phyloP scores from a whole-genome alignment of 2,888 invertebrate species.

The Villa cingulata region DNA sequence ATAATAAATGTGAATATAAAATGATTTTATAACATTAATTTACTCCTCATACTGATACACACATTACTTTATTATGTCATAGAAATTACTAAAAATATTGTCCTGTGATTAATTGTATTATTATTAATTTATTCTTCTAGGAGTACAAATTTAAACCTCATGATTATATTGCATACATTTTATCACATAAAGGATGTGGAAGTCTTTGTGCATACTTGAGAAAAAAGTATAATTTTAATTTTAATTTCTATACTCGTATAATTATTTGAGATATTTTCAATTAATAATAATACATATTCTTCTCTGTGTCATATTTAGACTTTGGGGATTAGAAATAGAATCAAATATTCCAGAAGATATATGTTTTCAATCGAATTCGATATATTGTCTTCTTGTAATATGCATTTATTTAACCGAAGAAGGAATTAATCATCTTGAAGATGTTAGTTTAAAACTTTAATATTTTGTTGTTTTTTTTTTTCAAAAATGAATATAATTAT shows the following conservation, averaged over 20 bases:
- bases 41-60: no score
- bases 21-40: no score
- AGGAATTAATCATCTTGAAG: conserved; percentile 50
- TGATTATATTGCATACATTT: conserved; percentile 53
- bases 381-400: conserved; percentile 55
- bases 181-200: conserved; percentile 69
- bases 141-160: conserved; percentile 20
- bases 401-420: conserved; percentile 55
- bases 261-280: no score
- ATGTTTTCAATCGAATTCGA: conserved; percentile 58
- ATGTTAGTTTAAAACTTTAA: no score
- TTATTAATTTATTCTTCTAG: not conserved
- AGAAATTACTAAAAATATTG: no score
- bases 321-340: conserved; percentile 55
- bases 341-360: conserved; percentile 48
- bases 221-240: conserved; percentile 41
- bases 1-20: conserved; percentile 4
- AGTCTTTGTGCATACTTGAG: conserved; percentile 56
- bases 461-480: no score
- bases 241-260: no score
- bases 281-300: conserved; percentile 8
- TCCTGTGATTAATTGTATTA: no score
- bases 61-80: no score
- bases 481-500: not conserved
- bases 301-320: conserved; percentile 30